These are phyloP conservation scores for Globia sparganii DNA, from an alignment of 2,888 invertebrate genomes.

Conservation along the genomic window DNA sequence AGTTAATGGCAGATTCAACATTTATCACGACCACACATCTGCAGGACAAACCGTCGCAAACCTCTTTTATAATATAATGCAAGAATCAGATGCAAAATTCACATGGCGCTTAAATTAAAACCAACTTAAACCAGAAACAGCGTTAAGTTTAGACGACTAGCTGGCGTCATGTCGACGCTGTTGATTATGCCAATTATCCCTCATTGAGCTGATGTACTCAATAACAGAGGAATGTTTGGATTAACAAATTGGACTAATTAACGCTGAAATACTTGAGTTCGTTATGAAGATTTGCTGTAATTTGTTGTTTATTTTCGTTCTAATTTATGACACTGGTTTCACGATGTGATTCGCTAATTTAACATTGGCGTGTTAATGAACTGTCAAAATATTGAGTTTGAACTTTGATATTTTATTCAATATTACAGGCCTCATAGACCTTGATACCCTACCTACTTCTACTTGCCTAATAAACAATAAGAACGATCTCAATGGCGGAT, in stretches of 20 bases:
- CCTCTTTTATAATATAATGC: neutral
- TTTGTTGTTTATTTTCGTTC: slow-evolving; percentile 39
- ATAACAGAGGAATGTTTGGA: slow-evolving; percentile 63
- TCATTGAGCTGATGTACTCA: slow-evolving; percentile 70
- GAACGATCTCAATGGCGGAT: neutral
- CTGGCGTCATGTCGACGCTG: slow-evolving; percentile 50
- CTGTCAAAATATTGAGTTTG: neutral
- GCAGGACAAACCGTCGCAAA: neutral
- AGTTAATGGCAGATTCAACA: neutral
- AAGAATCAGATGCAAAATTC: slow-evolving; percentile 6
- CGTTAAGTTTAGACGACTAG: slow-evolving; percentile 26
- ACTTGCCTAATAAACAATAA: neutral
- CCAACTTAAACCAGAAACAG: slow-evolving; percentile 27
- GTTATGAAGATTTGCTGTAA: slow-evolving; percentile 44
- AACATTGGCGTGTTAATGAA: neutral
- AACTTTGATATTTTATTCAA: neutral
- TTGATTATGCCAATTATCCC: slow-evolving; percentile 73
- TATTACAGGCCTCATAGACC: neutral
- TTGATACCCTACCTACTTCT: neutral
- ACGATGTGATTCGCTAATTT: neutral
- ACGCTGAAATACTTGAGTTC: slow-evolving; percentile 41
- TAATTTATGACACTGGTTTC: slow-evolving; percentile 31
- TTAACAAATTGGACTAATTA: slow-evolving; percentile 63
- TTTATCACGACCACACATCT: neutral
- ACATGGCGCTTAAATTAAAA: slow-evolving; percentile 18